A percentile compares a stretch with the other conserved stretches of the same genome.
Conservation (phyloP, 2,113 vertebrate species). For the Oophaga pumilio region DNA sequence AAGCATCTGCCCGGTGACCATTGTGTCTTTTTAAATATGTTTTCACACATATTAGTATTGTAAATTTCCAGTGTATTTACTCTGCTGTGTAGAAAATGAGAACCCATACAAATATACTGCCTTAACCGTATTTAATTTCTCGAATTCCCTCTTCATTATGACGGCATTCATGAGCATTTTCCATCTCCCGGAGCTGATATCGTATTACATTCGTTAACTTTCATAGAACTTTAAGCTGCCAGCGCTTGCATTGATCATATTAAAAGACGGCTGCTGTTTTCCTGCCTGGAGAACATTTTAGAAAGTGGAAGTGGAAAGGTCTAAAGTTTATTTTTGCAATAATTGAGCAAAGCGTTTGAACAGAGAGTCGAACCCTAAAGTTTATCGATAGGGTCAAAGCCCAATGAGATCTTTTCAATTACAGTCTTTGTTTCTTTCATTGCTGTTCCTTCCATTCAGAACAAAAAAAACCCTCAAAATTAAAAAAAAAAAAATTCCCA, state of each 20-base stretch:
- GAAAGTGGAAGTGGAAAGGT: neutral
- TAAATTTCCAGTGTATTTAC: neutral
- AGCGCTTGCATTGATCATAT: conserved; percentile 62
- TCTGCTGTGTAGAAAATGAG: neutral
- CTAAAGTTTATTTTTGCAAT: neutral
- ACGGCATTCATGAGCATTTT: conserved; percentile 64
- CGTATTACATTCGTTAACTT: conserved; percentile 62
- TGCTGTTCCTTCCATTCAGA: no score
- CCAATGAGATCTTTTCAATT: neutral
- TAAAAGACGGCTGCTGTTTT: conserved; percentile 64
- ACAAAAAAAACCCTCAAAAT: no score
- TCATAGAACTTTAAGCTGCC: conserved; percentile 59
- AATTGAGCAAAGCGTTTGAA: neutral
- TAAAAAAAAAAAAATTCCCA: no score
- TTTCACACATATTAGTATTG: neutral
- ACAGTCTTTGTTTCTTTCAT: no score
- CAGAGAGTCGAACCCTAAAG: neutral
- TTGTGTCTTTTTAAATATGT: neutral
- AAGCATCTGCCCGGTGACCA: neutral
- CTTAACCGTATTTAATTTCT: conserved; percentile 62
- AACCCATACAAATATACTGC: conserved; percentile 49
- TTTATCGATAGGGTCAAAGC: neutral
- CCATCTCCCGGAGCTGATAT: conserved; percentile 63
- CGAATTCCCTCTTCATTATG: conserved; percentile 62
- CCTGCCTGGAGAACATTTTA: conserved; percentile 60